Conservation (phyloP, 2,888 invertebrate genomes). For the Drosophila prostipennis region DNA sequence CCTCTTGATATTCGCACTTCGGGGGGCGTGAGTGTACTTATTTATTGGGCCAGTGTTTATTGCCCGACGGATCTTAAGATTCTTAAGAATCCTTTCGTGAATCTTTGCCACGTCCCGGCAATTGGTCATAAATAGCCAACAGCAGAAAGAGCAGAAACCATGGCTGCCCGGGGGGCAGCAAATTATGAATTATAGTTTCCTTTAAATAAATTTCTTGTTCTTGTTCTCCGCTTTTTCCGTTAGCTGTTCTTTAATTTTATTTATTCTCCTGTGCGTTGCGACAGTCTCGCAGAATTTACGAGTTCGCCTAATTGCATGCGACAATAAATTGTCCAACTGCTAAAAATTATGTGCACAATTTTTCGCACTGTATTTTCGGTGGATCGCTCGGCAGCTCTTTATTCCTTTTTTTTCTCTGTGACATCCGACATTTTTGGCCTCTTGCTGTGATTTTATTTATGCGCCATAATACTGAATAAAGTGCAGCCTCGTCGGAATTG, state of each 20-base stretch:
- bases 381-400: too few relatives aligned
- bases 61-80: conserved; percentile 55
- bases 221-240: conserved; percentile 39
- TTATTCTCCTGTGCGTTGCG: conserved; percentile 57
- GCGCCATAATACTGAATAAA: conserved; percentile 54
- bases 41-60: conserved; percentile 59
- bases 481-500: conserved; percentile 56
- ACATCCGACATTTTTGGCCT: conserved; percentile 49
- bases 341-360: conserved; percentile 69
- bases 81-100: conserved; percentile 52
- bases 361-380: conserved; percentile 46
- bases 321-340: conserved; percentile 74
- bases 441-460: conserved; percentile 65
- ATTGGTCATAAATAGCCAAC: conserved; percentile 43
- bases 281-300: conserved; percentile 63
- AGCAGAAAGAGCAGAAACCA: not conserved
- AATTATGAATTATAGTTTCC: conserved; percentile 77
- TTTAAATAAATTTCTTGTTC: conserved; percentile 49
- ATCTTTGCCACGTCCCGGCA: conserved; percentile 65
- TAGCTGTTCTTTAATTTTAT: conserved; percentile 65
- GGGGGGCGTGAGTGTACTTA: conserved; percentile 14
- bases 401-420: too few relatives aligned
- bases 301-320: conserved; percentile 71
- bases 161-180: conserved; percentile 11
- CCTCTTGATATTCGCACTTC: conserved; percentile 26